Base-by-base conservation (phyloP, 2,113 vertebrate species). In the Calypte anna region DNA sequence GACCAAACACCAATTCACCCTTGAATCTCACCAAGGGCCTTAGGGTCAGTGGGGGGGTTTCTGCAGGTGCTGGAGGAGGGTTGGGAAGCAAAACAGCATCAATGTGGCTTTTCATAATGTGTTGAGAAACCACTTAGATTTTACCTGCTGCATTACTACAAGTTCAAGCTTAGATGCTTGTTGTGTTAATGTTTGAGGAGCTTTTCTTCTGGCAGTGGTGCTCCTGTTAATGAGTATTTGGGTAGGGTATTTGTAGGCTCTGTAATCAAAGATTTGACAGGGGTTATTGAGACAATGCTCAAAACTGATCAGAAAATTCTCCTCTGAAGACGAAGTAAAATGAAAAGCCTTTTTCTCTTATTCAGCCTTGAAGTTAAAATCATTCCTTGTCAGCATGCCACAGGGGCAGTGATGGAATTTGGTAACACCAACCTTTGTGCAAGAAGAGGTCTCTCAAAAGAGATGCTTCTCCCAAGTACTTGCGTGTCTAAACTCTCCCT, bases 11-110 rank as follows among this genome's bases (percentile, higher is more conserved):
- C 36, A 38, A 38, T 38, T 38, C 36, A 38, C 36, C 8, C 46
- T 84, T 82, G 75, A 97, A 94, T 94, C 84, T 93, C 67, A 92
- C 68, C 58, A 74, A 84, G 54, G 85, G 83, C 91, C 88, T 96
- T 53, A 69, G 67, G 92, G 90, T 91, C 95, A 95, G 95, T 90
- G 88, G 88, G 85, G 86, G 75, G 70, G 66, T 97, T 97, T 97
- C 95, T 92, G 88, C 95, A 96, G 96, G 90, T 94, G 93, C 95
- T 93, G 51, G 46, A 83, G 30, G 14, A 40, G 14, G 17, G 55
- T 40, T 95, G 82, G 95, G 86, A 97, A 94, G 90, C 63, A 89
- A 95, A 97, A 73, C 61, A 93, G 75, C 82, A 91, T 86, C 92
- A 50, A 31, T 77, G n/a, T 11, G 57, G 82, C 91, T 95, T 93